Evolutionary conservation across 2,888 invertebrate genomes (phyloP).

Genomic region (Esperia sulphurella): DNA sequence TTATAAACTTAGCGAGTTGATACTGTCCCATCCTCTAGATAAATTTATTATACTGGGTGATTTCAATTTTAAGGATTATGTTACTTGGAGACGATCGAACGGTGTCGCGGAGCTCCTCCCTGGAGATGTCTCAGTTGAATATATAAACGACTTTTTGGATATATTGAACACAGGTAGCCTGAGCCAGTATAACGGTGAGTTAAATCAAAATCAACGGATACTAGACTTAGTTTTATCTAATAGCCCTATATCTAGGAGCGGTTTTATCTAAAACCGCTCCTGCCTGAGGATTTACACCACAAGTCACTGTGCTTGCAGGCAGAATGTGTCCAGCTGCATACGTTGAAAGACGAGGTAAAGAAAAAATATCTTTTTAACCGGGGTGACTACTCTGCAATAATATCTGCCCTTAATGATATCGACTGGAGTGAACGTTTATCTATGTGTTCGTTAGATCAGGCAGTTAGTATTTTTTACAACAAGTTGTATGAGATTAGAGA

Average conservation of each 20-base stretch:
- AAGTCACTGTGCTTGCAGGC: slow-evolving; percentile 5
- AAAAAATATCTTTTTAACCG: slow-evolving; percentile 7
- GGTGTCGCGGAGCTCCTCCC: neutral
- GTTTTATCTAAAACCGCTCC: slow-evolving; percentile 2
- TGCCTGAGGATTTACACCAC: slow-evolving; percentile 10
- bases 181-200: neutral
- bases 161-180: slow-evolving; percentile 15
- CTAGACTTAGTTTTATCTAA: slow-evolving; percentile 13
- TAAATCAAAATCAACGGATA: slow-evolving; percentile 1
- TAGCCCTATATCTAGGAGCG: neutral
- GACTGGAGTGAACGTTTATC: slow-evolving; percentile 4
- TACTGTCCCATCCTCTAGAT: neutral
- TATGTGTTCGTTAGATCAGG: neutral
- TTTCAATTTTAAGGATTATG: neutral
- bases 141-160: slow-evolving; percentile 1
- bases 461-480: slow-evolving; percentile 7
- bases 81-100: neutral
- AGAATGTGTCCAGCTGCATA: neutral
- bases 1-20: neutral
- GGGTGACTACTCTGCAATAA: slow-evolving; percentile 9
- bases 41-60: slow-evolving; percentile 6
- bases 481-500: slow-evolving; percentile 4
- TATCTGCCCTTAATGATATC: neutral
- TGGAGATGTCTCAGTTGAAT: neutral
- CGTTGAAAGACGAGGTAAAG: neutral